Evolutionary conservation across 2,797 vertebrate species (phyloP).

Genomic region (Paratrypauchen microcephalus): DNA sequence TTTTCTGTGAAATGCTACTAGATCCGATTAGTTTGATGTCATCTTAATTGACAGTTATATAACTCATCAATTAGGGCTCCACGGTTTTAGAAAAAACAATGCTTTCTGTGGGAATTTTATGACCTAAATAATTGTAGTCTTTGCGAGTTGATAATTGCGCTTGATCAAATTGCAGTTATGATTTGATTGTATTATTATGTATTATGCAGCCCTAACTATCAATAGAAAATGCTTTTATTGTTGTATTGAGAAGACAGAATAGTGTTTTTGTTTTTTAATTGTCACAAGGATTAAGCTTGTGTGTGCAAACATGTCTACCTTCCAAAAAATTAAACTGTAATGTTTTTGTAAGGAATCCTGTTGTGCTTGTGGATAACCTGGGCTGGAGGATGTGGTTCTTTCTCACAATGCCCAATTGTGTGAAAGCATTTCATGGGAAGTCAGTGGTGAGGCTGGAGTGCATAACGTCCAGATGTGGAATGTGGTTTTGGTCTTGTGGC

Average conservation of each 20-base stretch:
- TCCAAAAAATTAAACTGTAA: neutral
- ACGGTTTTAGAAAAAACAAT: too few relatives aligned
- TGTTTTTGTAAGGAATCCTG: neutral
- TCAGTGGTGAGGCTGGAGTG: slow-evolving; percentile 33
- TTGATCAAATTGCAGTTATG: too few relatives aligned
- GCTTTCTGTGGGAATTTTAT: too few relatives aligned
- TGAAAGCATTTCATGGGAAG: slow-evolving; percentile 28
- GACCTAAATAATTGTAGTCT: too few relatives aligned
- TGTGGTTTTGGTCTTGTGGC: slow-evolving; percentile 43
- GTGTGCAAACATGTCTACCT: neutral
- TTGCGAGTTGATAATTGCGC: too few relatives aligned
- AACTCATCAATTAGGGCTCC: too few relatives aligned
- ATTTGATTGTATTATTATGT: too few relatives aligned
- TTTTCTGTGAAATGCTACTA: too few relatives aligned
- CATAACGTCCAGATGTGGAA: slow-evolving; percentile 72
- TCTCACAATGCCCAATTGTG: slow-evolving; percentile 16
- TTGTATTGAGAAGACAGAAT: neutral
- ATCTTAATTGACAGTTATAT: neutral
- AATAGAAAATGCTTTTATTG: neutral
- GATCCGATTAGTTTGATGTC: neutral
- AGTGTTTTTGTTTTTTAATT: neutral
- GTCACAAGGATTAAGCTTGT: neutral
- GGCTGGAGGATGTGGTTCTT: neutral
- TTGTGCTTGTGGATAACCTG: slow-evolving; percentile 3
- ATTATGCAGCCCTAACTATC: neutral